phyloP scores from a whole-genome alignment of 2,888 invertebrate genomes.

The Platycnemis pennipes region DNA sequence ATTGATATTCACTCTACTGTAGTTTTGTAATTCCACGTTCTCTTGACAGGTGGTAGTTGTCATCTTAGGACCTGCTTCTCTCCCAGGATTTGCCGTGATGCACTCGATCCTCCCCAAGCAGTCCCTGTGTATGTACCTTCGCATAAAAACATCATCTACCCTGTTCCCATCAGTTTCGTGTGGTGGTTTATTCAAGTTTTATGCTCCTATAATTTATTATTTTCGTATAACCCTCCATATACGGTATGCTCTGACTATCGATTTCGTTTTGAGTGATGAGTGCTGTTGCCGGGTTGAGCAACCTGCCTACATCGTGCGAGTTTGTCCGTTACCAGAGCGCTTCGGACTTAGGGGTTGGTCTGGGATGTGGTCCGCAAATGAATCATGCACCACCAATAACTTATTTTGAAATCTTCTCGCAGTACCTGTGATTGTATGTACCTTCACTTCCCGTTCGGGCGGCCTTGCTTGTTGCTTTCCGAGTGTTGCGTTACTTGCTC shows the following conservation, averaged over 20 bases:
- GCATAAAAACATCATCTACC: neutral
- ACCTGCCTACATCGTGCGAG: no score
- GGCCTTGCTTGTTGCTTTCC: neutral
- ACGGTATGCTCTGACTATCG: no score
- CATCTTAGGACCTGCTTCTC: neutral
- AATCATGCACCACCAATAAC: no score
- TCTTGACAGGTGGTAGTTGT: neutral
- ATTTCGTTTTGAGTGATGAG: no score
- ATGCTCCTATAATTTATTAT: no score
- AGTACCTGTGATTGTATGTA: no score
- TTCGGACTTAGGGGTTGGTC: no score
- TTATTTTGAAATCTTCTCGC: no score
- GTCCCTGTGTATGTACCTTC: neutral
- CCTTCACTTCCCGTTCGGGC: neutral
- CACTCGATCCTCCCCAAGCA: neutral
- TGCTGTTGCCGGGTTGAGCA: no score
- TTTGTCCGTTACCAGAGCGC: no score
- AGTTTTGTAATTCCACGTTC: neutral
- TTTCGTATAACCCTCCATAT: no score
- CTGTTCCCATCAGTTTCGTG: neutral
- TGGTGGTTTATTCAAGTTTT: neutral
- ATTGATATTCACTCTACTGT: conserved; percentile 42
- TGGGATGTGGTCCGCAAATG: no score
- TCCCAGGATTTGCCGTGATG: neutral
- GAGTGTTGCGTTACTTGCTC: neutral